Base-by-base conservation (phyloP, 2,888 invertebrate species). In the Trachelus stipa region DNA sequence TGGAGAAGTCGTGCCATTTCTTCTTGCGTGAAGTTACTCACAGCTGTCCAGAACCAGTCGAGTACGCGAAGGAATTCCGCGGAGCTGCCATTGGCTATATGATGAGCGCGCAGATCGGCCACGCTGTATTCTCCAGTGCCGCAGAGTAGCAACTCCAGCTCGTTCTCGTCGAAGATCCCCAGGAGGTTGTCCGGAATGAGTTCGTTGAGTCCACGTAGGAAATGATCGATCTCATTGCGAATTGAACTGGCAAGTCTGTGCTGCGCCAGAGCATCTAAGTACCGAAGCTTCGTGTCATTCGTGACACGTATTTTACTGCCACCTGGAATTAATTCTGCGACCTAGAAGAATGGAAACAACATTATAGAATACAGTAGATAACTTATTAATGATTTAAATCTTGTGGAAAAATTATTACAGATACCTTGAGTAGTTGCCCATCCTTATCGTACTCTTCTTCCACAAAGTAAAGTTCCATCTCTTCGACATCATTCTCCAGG, bases 151-250 rank as follows among this genome's bases (percentile, higher is more conserved):
- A 97, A 97, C 96, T 98, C 98, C 35, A 98, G 93, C 92, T 98
- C 98, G 92, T 98, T 97, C 92, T 98, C 98, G 92, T 98, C 98
- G 92, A 98, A 98, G 91, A 98, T 98, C 89, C 97, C 97, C 81
- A 98, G 93, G 86, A 98, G 94, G 92, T 97, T 97, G 92, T 97
- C 97, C 6, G 98, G 98, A 88, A 98, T 97, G 71, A 98, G 94
- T 91, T 97, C 96, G 92, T 97, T 96, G 76, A 98, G 94, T 1
- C 98, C 98, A 87, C 97, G 96, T 74, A 98, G 93, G 92, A 98
- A 98, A 84, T 96, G 95, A 88, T 96, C 97, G 74, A 97, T 94
- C 93, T 98, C 98, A 77, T 95, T 94, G 82, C 96, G 95, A 83
- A 97, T 95, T 83, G 95, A 95, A 84, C 95, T 96, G 76, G 97